Evolutionary conservation across 1,140 invertebrate species (phyloP), one percentile per base, ranked within the genome.

Genomic region (Eufriesea mexicana): DNA sequence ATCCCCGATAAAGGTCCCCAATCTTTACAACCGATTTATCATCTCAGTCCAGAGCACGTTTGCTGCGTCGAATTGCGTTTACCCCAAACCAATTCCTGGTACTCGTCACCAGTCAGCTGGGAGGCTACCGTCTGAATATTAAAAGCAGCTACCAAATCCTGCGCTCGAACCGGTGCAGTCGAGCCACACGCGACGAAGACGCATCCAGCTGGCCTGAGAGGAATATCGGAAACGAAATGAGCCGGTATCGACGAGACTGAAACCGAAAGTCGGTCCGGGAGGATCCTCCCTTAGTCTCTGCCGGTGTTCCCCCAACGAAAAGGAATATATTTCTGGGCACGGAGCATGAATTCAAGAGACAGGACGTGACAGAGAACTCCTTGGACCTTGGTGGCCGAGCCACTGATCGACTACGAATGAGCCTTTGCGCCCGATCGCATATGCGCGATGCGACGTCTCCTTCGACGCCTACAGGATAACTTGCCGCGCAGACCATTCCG

Each of bases 331-430:
- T 57, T 74, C 79, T 86, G 57, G 25, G 54, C 57, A 45, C 57
- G 68, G 8, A 25, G 64, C 28, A 76, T 55, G 18, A 76, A 76
- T 76, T 66, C 20, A 68, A 64, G 57, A 64, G 64, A 67, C 62
- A 84, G 66, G 71, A 67, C 71, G 83, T 82, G 74, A 83, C 67
- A 78, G 54, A 73, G 72, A 79, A 75, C 75, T 73, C 80, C 67
- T 68, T 62, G 61, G 83, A 79, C 76, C 86, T 86, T 87, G 83
- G 42, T 54, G 42, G 76, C 23, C 45, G 2, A 28, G n/a, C 16
- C 76, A 57, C 67, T 68, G 66, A 49, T 71, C 57, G 86, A 88
- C 79, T 89, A 42, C 79, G 78, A 82, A 89, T 89, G 68, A 89
- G 64, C 12, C 12, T 78, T 62, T 25, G 45, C 23, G 47, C 16